Evolutionary conservation across 2,888 invertebrate genomes (phyloP), one percentile per base, ranked within the genome.

Genomic region (Digitonthophagus gazella): DNA sequence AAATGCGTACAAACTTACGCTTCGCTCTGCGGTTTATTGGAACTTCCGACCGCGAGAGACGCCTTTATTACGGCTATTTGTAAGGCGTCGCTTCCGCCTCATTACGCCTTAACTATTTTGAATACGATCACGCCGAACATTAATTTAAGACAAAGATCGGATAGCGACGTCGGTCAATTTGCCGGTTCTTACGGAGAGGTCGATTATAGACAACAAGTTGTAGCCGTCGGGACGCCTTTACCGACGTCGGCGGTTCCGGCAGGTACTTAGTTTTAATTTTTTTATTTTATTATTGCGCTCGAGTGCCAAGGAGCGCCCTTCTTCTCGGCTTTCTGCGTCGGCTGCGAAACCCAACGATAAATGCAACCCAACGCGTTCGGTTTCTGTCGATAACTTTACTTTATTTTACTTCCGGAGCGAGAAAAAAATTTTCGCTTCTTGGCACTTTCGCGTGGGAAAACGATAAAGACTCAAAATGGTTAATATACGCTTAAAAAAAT

Each of bases 51-150:
- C 14, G 95, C 96, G 0, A 89, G 98, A 28, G 97, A 98, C 85
- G 96, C 97, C 57, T 96, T 97, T 80, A 92, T 98, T 58, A 93
- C 94, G 61, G 93, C 97, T 2, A 90, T 98, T 77, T 98, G 98
- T 82, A 95, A 97, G 80, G 93, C 95, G n/a, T 96, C 97, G 0
- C 86, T 98, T 74, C 98, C 98, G 0, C 96, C 96, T 0, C 95
- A 96, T 84, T 98, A 98, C 85, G 94, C 95, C 70, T 88, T 96
- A 75, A 94, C 95, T 2, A 93, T 97, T 58, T 86, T 97, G 72
- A 93, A 89, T 77, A 86, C 85, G 68, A 85, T 86, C 15, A 86
- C 88, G 20, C 85, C 87, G 72, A 87, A 88, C 65, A 84, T 85
- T 14, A 80, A 75, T 72, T 72, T 79, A 68, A 75, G 80, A 54